Percentiles rank a stretch among this genome's conserved stretches.
Evolutionary conservation across 2,797 vertebrate species (phyloP).

Genomic region (Petrocephalus schoutedeni): DNA sequence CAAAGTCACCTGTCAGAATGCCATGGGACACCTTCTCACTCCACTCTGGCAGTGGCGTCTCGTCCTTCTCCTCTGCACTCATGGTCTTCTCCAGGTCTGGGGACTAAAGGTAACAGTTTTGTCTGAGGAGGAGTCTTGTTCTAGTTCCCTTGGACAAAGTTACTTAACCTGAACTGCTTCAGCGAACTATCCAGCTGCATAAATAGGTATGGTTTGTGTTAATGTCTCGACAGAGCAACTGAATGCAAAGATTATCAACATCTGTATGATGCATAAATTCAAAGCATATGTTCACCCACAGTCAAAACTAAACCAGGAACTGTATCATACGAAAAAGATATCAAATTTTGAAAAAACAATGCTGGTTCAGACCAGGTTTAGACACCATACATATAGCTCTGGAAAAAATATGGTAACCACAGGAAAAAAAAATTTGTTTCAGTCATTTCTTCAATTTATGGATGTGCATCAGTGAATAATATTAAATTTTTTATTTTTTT

Average conservation of each 20-base stretch:
- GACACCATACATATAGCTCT: neutral
- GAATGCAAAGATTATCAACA: neutral
- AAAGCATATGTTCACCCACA: neutral
- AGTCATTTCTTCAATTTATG: too few relatives aligned
- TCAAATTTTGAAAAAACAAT: neutral
- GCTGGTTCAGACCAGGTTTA: neutral
- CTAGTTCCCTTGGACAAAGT: neutral
- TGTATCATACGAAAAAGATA: neutral
- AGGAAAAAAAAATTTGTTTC: too few relatives aligned
- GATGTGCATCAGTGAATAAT: too few relatives aligned
- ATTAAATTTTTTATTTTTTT: too few relatives aligned
- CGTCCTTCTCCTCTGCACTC: constrained; percentile 49
- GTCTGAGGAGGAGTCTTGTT: neutral
- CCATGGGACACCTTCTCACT: constrained; percentile 86
- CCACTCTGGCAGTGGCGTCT: constrained; percentile 74
- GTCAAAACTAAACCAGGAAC: neutral
- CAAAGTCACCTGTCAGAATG: constrained; percentile 75
- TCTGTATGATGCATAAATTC: neutral
- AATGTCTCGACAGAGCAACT: neutral
- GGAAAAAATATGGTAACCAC: too few relatives aligned
- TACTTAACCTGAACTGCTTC: neutral
- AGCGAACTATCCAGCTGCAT: neutral
- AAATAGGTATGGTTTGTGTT: neutral
- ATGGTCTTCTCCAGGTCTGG: constrained; percentile 20
- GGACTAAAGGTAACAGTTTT: constrained; percentile 17